Evolutionary conservation across 2,797 vertebrate species (phyloP).

Genomic region (Pogonophryne albipinna): DNA sequence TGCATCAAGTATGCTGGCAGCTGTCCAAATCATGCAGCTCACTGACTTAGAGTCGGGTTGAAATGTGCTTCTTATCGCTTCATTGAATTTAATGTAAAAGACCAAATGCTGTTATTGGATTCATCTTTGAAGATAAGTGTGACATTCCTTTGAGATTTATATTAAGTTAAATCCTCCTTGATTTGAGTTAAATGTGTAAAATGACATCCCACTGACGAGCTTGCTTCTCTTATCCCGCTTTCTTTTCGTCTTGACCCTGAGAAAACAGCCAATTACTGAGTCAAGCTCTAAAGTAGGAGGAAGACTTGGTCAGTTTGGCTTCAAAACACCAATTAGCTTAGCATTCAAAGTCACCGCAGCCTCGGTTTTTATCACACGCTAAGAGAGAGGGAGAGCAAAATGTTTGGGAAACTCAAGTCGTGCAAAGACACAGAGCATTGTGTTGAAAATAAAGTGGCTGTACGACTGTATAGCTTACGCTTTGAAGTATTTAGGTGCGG

Average conservation of each 20-base stretch:
- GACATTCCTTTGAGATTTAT: background rate
- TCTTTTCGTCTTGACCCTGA: slow-evolving; percentile 10
- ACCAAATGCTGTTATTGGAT: slow-evolving; percentile 19
- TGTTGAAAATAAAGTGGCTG: background rate
- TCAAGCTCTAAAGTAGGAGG: background rate
- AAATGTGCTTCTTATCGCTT: slow-evolving; percentile 34
- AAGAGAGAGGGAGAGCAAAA: background rate
- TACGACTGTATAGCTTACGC: background rate
- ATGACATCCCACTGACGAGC: background rate
- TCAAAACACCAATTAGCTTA: slow-evolving; percentile 33
- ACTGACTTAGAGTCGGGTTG: slow-evolving; percentile 1
- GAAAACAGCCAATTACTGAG: slow-evolving; percentile 26
- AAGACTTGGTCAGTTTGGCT: slow-evolving; percentile 15
- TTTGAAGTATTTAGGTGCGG: background rate
- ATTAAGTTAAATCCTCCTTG: background rate
- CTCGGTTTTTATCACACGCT: background rate
- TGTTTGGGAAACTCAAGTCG: slow-evolving; percentile 8
- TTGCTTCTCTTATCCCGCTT: background rate
- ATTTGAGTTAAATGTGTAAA: background rate
- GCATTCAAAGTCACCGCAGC: slow-evolving; percentile 5
- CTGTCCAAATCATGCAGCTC: slow-evolving; percentile 33
- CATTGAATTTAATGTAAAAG: slow-evolving; percentile 24
- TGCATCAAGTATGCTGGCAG: slow-evolving; percentile 57
- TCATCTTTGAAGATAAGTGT: slow-evolving; percentile 13
- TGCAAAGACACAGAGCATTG: background rate